Evolutionary conservation across 1,140 invertebrate species (phyloP).

Genomic region (Rhizoglyphus robini): DNA sequence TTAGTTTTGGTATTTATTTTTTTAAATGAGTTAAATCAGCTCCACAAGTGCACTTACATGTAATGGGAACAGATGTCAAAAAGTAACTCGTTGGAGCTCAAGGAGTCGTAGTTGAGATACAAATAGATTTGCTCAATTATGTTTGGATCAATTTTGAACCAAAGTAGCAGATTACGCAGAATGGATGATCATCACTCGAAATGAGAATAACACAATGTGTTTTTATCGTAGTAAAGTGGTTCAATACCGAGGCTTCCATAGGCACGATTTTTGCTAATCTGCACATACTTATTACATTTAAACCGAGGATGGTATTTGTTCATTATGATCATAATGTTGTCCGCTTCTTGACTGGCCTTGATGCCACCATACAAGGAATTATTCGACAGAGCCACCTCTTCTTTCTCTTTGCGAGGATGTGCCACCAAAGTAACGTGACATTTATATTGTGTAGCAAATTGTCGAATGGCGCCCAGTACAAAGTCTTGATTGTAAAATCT

Average conservation of each 20-base stretch:
- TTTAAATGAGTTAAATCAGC: no score
- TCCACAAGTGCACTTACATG: no score
- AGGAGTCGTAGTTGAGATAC: no score
- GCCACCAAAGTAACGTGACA: conserved; percentile 94
- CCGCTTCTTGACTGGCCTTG: conserved; percentile 91
- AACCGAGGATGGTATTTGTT: conserved; percentile 58
- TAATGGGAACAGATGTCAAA: no score
- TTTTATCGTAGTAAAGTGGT: conserved; percentile 76
- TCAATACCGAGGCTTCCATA: conserved; percentile 80
- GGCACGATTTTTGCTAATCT: conserved; percentile 75
- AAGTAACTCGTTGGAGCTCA: no score
- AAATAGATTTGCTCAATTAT: no score
- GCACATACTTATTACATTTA: conserved; percentile 65
- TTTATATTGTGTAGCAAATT: conserved; percentile 78
- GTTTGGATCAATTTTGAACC: no score
- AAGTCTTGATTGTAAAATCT: conserved; percentile 78
- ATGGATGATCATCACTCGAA: no score
- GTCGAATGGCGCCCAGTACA: conserved; percentile 68
- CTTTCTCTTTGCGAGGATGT: conserved; percentile 84
- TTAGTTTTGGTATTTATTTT: no score
- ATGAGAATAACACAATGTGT: no score
- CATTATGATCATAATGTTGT: conserved; percentile 91
- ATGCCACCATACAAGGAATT: conserved; percentile 89
- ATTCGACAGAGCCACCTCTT: conserved; percentile 65
- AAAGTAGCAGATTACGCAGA: no score